Conservation (phyloP, 2,113 vertebrate species). For the Tricholaema leucomelas region DNA sequence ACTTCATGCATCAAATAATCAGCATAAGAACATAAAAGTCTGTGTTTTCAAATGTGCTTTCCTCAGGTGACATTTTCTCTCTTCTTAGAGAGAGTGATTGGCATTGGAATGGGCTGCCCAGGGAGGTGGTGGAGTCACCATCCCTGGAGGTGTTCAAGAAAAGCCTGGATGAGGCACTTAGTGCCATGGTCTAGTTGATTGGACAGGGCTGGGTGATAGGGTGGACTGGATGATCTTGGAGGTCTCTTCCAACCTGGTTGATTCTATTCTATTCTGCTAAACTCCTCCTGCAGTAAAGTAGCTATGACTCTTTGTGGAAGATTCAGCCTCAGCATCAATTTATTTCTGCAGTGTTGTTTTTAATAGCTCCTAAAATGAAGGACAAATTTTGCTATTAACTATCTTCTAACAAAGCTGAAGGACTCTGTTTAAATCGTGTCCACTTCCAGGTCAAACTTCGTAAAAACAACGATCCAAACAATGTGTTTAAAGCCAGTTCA, state of each 20-base stretch:
- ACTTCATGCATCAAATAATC: not conserved
- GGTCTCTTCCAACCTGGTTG: no score
- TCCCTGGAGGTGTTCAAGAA: no score
- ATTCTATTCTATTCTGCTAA: no score
- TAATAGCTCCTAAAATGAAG: not conserved
- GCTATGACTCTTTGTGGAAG: not conserved
- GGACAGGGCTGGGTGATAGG: no score
- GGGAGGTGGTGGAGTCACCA: no score
- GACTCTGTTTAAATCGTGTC: not conserved
- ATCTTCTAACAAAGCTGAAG: not conserved
- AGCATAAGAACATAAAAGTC: not conserved
- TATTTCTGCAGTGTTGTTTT: not conserved
- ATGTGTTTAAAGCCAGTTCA: not conserved
- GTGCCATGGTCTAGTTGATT: no score
- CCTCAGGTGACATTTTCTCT: not conserved
- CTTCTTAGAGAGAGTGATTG: no score
- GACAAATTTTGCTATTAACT: not conserved
- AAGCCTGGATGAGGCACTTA: no score
- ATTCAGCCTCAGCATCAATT: not conserved
- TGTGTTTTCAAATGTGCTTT: not conserved
- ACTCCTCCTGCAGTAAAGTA: not conserved
- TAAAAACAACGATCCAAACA: not conserved
- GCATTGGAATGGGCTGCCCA: no score
- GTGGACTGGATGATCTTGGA: no score
- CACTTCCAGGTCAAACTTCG: not conserved